These are phyloP conservation scores for Xiphorhynchus erythropygius DNA, from an alignment of 2,797 vertebrate genomes.

Conservation along the genomic window DNA sequence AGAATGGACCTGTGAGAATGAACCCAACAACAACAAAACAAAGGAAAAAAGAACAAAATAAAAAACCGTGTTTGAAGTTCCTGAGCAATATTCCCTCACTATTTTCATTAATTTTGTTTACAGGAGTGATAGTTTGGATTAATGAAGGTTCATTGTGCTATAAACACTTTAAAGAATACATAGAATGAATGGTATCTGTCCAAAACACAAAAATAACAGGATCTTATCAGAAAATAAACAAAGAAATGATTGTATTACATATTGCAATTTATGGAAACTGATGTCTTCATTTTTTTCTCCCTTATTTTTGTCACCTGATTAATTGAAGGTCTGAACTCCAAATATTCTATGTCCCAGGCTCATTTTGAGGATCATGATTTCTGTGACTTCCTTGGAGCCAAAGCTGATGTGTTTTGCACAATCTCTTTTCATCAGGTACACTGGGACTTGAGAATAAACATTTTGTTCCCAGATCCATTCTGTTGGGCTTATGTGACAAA, in stretches of 20 bases:
- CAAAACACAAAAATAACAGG: not conserved
- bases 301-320: not conserved
- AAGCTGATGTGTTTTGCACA: not conserved
- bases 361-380: not conserved
- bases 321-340: not conserved
- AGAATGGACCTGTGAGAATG: not conserved
- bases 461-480: not conserved
- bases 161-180: not conserved
- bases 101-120: not conserved
- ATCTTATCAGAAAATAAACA: not conserved
- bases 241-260: not conserved
- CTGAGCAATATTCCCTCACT: not conserved
- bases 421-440: not conserved
- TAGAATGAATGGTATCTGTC: not conserved
- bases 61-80: not conserved
- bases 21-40: not conserved
- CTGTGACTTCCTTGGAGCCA: not conserved
- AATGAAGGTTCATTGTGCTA: not conserved
- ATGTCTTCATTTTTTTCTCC: not conserved
- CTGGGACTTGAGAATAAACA: not conserved
- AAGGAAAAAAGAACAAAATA: not conserved
- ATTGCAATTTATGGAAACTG: not conserved
- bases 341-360: not conserved
- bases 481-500: not conserved
- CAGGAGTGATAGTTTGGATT: not conserved